Conservation (phyloP, 2,113 vertebrate genomes). For the Tringa solitaria region DNA sequence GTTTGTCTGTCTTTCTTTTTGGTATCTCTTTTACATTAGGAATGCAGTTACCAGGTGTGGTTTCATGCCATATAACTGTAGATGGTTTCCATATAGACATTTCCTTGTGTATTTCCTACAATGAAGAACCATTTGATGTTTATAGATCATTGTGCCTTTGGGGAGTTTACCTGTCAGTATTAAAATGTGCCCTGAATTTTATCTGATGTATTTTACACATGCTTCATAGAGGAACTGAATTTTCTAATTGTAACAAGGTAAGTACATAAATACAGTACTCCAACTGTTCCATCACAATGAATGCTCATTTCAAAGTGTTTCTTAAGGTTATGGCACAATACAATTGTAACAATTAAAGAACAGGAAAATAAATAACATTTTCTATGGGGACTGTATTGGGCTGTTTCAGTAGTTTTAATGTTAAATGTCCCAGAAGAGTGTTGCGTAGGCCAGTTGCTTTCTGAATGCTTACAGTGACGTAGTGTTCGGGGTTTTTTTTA, state of each 20-base stretch:
- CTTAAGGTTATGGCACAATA: not conserved
- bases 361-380: not conserved
- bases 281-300: not conserved
- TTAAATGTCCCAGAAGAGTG: not conserved
- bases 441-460: not conserved
- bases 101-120: not conserved
- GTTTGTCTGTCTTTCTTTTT: not conserved
- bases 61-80: not conserved
- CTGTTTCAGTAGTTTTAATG: not conserved
- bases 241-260: constrained; percentile 27
- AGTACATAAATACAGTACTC: not conserved
- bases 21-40: not conserved
- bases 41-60: not conserved
- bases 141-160: not conserved
- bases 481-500: not conserved
- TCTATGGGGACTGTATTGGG: not conserved
- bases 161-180: not conserved
- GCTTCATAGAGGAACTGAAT: constrained; percentile 53
- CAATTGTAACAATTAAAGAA: not conserved
- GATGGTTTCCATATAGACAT: not conserved
- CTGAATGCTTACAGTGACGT: not conserved
- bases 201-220: constrained; percentile 47
- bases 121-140: not conserved
- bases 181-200: constrained; percentile 29
- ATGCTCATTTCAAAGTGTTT: not conserved